These are phyloP conservation scores for Prolemur simus DNA, from an alignment of 2,113 vertebrate genomes.

Conservation along the genomic window DNA sequence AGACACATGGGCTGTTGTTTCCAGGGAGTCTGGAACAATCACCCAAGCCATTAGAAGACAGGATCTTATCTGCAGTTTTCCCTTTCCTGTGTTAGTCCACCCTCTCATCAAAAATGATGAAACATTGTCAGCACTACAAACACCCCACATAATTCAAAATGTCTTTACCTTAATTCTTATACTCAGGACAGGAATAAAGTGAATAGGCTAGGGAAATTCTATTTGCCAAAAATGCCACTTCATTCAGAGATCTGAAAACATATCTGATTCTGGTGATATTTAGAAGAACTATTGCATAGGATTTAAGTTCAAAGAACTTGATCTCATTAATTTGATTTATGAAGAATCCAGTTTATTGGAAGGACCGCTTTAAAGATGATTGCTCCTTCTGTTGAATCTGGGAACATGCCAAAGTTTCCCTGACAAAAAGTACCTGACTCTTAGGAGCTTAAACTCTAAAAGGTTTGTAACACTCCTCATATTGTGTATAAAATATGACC, in stretches of 20 bases:
- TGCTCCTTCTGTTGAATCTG: neutral
- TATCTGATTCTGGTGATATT: neutral
- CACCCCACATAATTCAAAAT: neutral
- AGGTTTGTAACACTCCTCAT: neutral
- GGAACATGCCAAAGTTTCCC: neutral
- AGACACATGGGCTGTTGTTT: neutral
- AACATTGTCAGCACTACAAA: neutral
- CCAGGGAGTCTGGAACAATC: neutral
- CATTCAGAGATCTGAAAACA: neutral
- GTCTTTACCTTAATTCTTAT: neutral
- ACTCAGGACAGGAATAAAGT: neutral
- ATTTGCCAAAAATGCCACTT: neutral
- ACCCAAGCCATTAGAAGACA: neutral
- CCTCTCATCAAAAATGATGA: constrained; percentile 22
- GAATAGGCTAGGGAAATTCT: neutral
- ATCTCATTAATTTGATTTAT: constrained; percentile 28
- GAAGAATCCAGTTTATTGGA: neutral
- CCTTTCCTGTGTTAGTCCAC: neutral
- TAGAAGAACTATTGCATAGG: neutral
- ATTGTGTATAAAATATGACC: neutral
- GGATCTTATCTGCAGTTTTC: neutral
- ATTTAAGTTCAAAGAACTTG: neutral
- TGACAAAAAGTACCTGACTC: neutral
- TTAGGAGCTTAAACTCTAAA: neutral
- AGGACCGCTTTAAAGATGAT: neutral